phyloP scores from a whole-genome alignment of 2,113 vertebrate species.

The Cardinalis cardinalis region DNA sequence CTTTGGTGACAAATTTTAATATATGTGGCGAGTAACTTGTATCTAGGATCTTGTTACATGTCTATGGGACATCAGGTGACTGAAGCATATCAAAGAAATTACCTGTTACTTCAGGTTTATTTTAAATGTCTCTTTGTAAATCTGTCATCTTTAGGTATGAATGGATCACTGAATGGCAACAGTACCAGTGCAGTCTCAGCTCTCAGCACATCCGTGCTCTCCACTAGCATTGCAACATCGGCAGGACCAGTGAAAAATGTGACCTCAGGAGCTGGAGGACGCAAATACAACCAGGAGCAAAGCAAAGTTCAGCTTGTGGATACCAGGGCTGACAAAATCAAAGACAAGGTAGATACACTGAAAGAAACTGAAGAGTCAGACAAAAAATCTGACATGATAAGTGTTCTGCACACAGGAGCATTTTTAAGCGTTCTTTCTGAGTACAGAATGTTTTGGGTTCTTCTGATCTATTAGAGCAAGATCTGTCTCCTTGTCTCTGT shows the following conservation, averaged over 20 bases:
- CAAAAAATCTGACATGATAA: not conserved
- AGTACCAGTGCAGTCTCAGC: slow-evolving; percentile 73
- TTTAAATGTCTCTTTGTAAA: not conserved
- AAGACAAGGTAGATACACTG: slow-evolving; percentile 83
- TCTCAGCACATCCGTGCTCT: slow-evolving; percentile 75
- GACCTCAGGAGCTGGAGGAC: slow-evolving; percentile 73
- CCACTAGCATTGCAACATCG: slow-evolving; percentile 70
- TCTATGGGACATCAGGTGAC: not conserved
- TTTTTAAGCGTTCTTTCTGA: not conserved
- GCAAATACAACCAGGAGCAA: slow-evolving; percentile 76
- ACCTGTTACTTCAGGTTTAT: not conserved
- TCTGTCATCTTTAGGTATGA: slow-evolving; percentile 75
- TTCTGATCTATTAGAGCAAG: not conserved
- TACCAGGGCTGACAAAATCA: slow-evolving; percentile 76
- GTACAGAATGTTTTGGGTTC: not conserved
- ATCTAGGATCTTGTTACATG: not conserved
- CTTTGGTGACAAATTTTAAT: not conserved
- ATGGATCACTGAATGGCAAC: slow-evolving; percentile 83
- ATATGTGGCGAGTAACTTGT: not conserved
- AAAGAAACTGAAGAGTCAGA: not conserved
- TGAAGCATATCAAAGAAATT: not conserved
- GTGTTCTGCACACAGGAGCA: not conserved
- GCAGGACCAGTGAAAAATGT: slow-evolving; percentile 71
- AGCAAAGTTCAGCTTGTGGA: slow-evolving; percentile 73
- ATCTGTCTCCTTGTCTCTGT: not conserved